A percentile compares a stretch with the other conserved stretches of the same genome.
phyloP scores from a whole-genome alignment of 2,113 vertebrate species.

The Peromyscus californicus region DNA sequence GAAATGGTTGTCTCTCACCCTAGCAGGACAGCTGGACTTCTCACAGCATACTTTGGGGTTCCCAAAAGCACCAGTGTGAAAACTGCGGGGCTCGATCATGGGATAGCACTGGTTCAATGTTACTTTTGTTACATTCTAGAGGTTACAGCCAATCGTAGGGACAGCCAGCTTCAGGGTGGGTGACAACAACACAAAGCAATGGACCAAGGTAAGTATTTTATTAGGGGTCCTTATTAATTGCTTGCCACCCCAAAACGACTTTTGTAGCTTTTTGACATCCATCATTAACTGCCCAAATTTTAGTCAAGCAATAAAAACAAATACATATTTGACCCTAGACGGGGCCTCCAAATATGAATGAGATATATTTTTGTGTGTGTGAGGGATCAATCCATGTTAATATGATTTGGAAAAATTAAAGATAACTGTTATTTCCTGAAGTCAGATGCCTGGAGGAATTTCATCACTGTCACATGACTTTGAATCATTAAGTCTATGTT shows the following conservation, averaged over 20 bases:
- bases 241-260: neutral
- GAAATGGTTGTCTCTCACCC: neutral
- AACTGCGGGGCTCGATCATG: neutral
- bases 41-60: neutral
- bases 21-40: neutral
- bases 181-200: neutral
- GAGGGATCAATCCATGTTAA: neutral
- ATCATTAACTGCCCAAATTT: neutral
- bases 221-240: neutral
- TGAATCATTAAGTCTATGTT: neutral
- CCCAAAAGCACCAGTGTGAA: neutral
- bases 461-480: neutral
- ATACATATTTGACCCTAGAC: neutral
- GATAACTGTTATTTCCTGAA: neutral
- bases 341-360: neutral
- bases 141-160: neutral
- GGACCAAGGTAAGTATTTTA: neutral
- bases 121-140: neutral
- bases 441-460: neutral
- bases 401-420: conserved; percentile 24
- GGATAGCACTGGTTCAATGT: neutral
- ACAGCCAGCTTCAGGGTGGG: neutral
- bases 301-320: neutral
- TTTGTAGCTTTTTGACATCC: neutral
- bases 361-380: neutral